Base-by-base conservation (phyloP, 92 coral and sea anemone genomes). In the Palythoa grandis region DNA sequence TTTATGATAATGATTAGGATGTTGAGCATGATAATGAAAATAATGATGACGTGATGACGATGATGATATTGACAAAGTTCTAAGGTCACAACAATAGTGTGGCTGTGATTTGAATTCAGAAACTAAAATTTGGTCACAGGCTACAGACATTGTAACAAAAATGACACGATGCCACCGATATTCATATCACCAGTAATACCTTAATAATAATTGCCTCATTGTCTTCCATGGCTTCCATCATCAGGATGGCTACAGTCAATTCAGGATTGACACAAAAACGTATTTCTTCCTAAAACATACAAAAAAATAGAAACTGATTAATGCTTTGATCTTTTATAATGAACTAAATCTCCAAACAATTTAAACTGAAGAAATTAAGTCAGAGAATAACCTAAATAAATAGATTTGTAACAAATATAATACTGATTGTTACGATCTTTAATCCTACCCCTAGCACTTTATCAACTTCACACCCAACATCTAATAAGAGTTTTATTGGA, bases 121-220 rank as follows among this genome's bases (percentile, higher is more conserved):
- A 5, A 43, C 50, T 56, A 56, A 11, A 56, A 1, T 56, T 3
- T 3, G 3, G 19, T 16, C 61, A 56, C 19, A 3, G 11, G 0
- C 19, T 12, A 56, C 3, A 12, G 13, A 12, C 16, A 1, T 12
- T 56, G 16, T 56, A 56, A 12, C 15, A 56, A 56, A 10, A 56
- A 12, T 12, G 19, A 12, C 19, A 56, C 16, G 0, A 7, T n/a
- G 70, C 7, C 12, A 14, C 5, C 7, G 11, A 37, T 9, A 53
- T 6, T 48, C 14, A 13, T 4, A 77, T 23, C 13, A 5, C 15
- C n/a, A 5, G 0, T 38, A 78, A 17, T 39, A 95, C 98, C 95
- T 92, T 93, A 56, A 93, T 82, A 53, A 95, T 24, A 74, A 93
- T 88, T 48, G 87, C 83, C 61, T 95, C 98, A 73, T 93, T 93